phyloP scores from a whole-genome alignment of 2,888 invertebrate genomes.

The Pterobdella sp. region DNA sequence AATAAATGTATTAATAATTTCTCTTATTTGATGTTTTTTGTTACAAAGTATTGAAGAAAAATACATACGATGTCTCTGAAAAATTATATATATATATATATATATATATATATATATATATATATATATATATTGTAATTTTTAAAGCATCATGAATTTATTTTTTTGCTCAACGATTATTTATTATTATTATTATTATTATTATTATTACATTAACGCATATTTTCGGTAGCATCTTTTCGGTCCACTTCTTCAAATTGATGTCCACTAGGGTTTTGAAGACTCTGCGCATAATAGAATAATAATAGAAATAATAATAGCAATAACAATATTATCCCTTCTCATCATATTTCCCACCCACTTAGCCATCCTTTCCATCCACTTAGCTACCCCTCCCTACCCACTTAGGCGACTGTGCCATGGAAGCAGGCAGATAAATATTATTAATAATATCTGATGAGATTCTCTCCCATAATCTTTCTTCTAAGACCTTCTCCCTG shows the following conservation, averaged over 20 bases:
- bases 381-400: slow-evolving; percentile 24
- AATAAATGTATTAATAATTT: no score
- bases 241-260: slow-evolving; percentile 90
- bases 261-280: slow-evolving; percentile 68
- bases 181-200: no score
- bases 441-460: slow-evolving; percentile 68
- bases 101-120: no score
- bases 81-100: not conserved
- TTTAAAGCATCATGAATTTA: no score
- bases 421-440: slow-evolving; percentile 87
- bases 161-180: no score
- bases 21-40: no score
- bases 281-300: slow-evolving; percentile 41
- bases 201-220: slow-evolving; percentile 70
- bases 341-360: slow-evolving; percentile 18
- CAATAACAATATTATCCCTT: not conserved
- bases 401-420: slow-evolving; percentile 58
- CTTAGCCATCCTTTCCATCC: not conserved
- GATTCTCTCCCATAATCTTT: slow-evolving; percentile 56
- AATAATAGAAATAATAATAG: not conserved
- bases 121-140: no score
- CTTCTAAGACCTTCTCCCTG: slow-evolving; percentile 67
- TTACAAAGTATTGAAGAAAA: no score
- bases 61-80: no score
- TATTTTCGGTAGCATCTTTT: slow-evolving; percentile 73